Evolutionary conservation across 2,888 invertebrate species (phyloP).

Genomic region (Hydrotaea cyrtoneurina): DNA sequence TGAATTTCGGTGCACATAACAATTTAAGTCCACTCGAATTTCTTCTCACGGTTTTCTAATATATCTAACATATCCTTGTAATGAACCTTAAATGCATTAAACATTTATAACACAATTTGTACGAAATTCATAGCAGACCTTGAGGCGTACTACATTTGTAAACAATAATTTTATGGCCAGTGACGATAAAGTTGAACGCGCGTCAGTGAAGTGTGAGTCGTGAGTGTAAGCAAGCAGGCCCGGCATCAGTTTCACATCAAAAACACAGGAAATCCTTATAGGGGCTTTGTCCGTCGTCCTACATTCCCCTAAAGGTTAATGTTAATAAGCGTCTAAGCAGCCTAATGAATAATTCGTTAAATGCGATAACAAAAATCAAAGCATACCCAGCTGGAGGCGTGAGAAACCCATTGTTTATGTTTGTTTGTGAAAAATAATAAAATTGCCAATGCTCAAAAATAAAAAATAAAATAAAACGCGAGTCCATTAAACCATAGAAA

Average conservation of each 20-base stretch:
- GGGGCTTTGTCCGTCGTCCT: not conserved
- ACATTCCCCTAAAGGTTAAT: conserved; percentile 5
- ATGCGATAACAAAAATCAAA: conserved; percentile 11
- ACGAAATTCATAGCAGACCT: not conserved
- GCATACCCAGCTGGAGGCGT: not conserved
- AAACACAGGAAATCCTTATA: conserved; percentile 7
- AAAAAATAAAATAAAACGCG: not conserved
- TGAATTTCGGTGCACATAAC: too few relatives aligned
- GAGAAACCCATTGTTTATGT: not conserved
- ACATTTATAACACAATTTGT: not conserved
- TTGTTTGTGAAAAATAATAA: not conserved
- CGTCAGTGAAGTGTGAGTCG: not conserved
- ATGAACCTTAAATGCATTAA: not conserved
- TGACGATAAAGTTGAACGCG: not conserved
- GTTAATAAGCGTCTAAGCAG: not conserved
- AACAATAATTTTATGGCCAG: not conserved
- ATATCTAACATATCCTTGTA: not conserved
- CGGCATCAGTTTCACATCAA: not conserved
- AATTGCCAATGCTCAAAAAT: not conserved
- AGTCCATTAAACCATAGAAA: not conserved
- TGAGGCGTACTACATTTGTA: not conserved
- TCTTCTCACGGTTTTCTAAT: too few relatives aligned
- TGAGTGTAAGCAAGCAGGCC: conserved; percentile 1
- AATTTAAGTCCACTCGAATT: too few relatives aligned
- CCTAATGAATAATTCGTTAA: conserved; percentile 9